Evolutionary conservation across 2,888 invertebrate species (phyloP).

Genomic region (Agonopterix heracliana): DNA sequence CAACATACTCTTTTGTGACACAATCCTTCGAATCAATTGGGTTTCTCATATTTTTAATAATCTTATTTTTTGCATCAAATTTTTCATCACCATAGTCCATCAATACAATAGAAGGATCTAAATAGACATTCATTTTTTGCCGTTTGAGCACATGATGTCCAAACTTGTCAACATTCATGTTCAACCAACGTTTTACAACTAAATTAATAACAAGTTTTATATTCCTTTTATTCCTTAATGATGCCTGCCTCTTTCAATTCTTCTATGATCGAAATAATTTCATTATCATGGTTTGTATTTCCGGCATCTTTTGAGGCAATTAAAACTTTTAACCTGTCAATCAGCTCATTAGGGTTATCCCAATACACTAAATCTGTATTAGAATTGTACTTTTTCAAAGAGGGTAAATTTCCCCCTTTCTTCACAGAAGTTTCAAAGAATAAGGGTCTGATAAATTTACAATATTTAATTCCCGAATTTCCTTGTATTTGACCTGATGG

Average conservation of each 20-base stretch:
- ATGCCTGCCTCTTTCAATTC: constrained; percentile 18
- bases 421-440: background rate
- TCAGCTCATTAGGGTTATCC: constrained; percentile 13
- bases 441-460: background rate
- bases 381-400: constrained; percentile 8
- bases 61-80: background rate
- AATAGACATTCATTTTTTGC: background rate
- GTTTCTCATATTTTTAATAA: background rate
- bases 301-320: constrained; percentile 16
- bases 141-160: constrained; percentile 2
- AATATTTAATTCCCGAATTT: background rate
- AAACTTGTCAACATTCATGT: constrained; percentile 4
- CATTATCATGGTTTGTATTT: constrained; percentile 18
- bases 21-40: background rate
- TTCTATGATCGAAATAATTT: constrained; percentile 34
- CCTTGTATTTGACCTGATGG: background rate
- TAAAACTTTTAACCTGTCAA: too few relatives aligned
- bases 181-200: background rate
- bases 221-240: constrained; percentile 5
- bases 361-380: constrained; percentile 3
- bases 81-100: background rate
- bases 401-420: background rate
- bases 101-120: background rate
- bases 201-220: background rate
- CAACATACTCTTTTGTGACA: background rate